Conservation (phyloP, 2,888 invertebrate genomes). For the Prosopocoilus inquinatus region DNA sequence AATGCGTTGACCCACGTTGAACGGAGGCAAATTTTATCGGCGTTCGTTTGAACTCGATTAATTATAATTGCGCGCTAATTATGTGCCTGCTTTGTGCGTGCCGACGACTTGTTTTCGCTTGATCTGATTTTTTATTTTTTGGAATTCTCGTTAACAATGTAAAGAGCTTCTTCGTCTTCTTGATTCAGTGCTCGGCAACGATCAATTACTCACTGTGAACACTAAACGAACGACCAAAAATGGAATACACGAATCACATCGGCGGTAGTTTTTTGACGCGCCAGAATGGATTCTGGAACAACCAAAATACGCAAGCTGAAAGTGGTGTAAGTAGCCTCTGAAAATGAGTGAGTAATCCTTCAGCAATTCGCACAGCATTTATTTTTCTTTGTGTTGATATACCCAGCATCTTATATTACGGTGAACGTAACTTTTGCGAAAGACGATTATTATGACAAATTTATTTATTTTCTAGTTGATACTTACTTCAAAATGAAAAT, state of each 20-base stretch:
- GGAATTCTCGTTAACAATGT: neutral
- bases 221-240: slow-evolving; percentile 7
- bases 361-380: too few relatives aligned
- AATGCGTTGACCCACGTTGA: slow-evolving; percentile 12
- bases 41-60: slow-evolving; percentile 18
- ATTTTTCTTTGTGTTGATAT: too few relatives aligned
- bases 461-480: too few relatives aligned
- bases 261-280: slow-evolving; percentile 29
- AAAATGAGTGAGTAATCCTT: neutral
- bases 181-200: slow-evolving; percentile 5
- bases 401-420: too few relatives aligned
- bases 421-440: too few relatives aligned
- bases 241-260: slow-evolving; percentile 32
- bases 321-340: slow-evolving; percentile 30
- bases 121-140: neutral
- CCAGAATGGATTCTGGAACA: slow-evolving; percentile 35
- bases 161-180: too few relatives aligned
- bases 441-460: too few relatives aligned
- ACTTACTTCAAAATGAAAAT: too few relatives aligned
- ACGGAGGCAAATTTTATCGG: slow-evolving; percentile 1
- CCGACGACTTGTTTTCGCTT: neutral
- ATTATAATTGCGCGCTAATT: slow-evolving; percentile 21
- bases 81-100: slow-evolving; percentile 1
- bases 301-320: slow-evolving; percentile 33
- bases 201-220: slow-evolving; percentile 3